Base-by-base conservation (phyloP, 2,113 vertebrate genomes). In the Tupaia tana region DNA sequence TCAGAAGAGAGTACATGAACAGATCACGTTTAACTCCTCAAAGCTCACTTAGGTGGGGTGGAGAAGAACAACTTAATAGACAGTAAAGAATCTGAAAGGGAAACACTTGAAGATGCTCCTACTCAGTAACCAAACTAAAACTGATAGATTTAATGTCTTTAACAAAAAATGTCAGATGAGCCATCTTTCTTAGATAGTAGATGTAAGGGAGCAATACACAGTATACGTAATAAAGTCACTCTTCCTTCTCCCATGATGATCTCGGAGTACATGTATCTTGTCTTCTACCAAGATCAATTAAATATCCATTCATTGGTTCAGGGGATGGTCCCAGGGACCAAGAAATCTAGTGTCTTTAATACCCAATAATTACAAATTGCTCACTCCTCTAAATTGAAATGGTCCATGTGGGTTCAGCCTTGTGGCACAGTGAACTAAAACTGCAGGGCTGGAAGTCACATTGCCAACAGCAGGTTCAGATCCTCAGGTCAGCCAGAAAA, bases 51-150 rank as follows among this genome's bases (percentile, higher is more conserved):
- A 73, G 1, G 3, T 91, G 61, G 61, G 78, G 70, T 91, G 16
- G 70, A 20, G n/a, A 96, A 84, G 25, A 96, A 74, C 12, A 90
- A 87, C 13, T 69, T 56, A 93, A 75, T 43, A 90, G 71, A 85
- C 88, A 78, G 96, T 85, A 87, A 93, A 92, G 77, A 84, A 86
- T 69, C 59, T 66, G 63, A 95, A 93, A 82, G 34, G 22, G 66
- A 94, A 80, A 58, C 10, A 70, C 19, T 3, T 6, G 2, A 11
- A 96, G 31, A 73, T 73, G 69, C 27, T 74, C n/a, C 20, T 43
- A 58, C 67, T 59, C n/a, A 75, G 31, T 19, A 92, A 71, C 24
- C 67, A 93, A 81, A 56, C 20, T 25, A 91, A 81, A 89, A 92
- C 87, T 74, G 90, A 89, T 29, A 94, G 85, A 84, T 31, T 77